These are phyloP conservation scores for Actenoides lindsayi DNA, from an alignment of 2,113 vertebrate genomes.

Conservation along the genomic window DNA sequence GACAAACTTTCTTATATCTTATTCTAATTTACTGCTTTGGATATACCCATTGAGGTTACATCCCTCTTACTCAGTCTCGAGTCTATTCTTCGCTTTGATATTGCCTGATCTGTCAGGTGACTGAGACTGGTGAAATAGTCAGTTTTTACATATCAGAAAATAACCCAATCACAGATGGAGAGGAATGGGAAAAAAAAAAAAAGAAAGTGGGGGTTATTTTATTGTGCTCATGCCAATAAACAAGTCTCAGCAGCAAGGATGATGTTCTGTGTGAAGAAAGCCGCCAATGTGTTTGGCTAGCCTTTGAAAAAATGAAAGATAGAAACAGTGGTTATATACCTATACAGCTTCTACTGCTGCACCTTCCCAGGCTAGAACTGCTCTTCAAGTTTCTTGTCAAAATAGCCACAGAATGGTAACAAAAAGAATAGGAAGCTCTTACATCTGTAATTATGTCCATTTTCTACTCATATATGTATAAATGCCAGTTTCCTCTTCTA, in stretches of 20 bases:
- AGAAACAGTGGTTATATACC: neutral
- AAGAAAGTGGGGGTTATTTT: neutral
- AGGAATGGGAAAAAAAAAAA: neutral
- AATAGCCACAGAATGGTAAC: neutral
- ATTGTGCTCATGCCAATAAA: neutral
- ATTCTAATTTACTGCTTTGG: constrained; percentile 22
- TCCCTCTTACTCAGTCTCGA: constrained; percentile 27
- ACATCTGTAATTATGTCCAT: neutral
- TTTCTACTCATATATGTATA: neutral
- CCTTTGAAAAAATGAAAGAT: neutral
- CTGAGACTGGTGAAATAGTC: constrained; percentile 11
- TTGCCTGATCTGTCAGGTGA: constrained; percentile 22
- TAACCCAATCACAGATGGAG: neutral
- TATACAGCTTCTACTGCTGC: neutral
- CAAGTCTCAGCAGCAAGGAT: constrained; percentile 6
- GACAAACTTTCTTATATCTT: neutral
- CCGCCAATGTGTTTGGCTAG: neutral
- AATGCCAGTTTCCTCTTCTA: neutral
- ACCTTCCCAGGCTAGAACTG: neutral
- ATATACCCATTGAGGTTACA: constrained; percentile 30
- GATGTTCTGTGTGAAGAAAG: neutral
- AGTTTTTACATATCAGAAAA: constrained; percentile 22
- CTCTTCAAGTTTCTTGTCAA: neutral
- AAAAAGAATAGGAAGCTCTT: neutral
- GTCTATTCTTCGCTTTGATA: constrained; percentile 49